Conservation (phyloP, 2,888 invertebrate genomes). For the Ferdinandea cuprea region DNA sequence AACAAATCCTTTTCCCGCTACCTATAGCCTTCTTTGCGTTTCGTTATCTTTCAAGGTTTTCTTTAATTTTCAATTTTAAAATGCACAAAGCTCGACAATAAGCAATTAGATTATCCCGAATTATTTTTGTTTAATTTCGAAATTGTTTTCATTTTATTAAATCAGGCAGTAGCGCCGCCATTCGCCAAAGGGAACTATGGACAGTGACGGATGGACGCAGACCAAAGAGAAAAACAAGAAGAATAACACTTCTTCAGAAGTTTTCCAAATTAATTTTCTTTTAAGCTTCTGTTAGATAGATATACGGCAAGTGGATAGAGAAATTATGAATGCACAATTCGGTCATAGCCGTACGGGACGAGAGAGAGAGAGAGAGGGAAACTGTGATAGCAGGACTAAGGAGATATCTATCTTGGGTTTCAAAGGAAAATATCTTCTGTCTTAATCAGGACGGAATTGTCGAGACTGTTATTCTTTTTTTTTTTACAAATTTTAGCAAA, state of each 20-base stretch:
- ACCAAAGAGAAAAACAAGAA: slow-evolving; percentile 57
- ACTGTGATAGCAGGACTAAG: slow-evolving; percentile 7
- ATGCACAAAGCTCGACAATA: slow-evolving; percentile 70
- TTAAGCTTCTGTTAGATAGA: slow-evolving; percentile 60
- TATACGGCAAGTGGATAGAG: slow-evolving; percentile 17
- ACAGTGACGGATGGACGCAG: slow-evolving; percentile 33
- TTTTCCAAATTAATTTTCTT: slow-evolving; percentile 71
- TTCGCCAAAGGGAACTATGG: background rate
- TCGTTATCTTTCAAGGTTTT: background rate
- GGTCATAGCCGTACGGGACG: slow-evolving; percentile 57
- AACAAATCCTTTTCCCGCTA: slow-evolving; percentile 15
- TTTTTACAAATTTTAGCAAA: background rate
- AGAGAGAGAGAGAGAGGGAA: no score
- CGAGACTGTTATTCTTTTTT: slow-evolving; percentile 39
- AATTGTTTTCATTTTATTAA: slow-evolving; percentile 75
- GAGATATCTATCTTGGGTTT: slow-evolving; percentile 4
- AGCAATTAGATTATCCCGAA: slow-evolving; percentile 73
- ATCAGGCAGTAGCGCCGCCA: slow-evolving; percentile 51
- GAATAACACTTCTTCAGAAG: slow-evolving; percentile 70
- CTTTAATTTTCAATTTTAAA: slow-evolving; percentile 55
- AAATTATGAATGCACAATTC: slow-evolving; percentile 69
- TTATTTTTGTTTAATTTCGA: slow-evolving; percentile 74
- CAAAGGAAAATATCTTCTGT: slow-evolving; percentile 29
- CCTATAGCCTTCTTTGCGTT: slow-evolving; percentile 8
- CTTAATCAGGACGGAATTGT: slow-evolving; percentile 51